Base-by-base conservation (phyloP, 2,888 invertebrate genomes). In the Pseudeuparius sepicola region DNA sequence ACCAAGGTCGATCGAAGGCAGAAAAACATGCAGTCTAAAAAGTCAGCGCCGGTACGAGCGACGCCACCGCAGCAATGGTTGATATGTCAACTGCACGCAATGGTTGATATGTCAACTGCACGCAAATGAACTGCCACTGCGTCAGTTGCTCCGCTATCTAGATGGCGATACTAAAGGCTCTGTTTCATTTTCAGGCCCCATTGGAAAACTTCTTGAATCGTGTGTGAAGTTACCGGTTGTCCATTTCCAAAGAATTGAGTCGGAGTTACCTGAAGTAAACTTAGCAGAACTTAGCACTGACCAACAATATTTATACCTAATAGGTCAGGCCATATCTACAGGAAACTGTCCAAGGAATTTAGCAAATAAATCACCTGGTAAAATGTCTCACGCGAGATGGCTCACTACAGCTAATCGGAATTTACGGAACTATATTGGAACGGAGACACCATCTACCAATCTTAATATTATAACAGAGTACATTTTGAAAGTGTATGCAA, bases 71-170 rank as follows among this genome's bases (percentile, higher is more conserved):
- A n/a, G n/a, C n/a, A n/a, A n/a, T n/a, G n/a, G n/a, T n/a, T n/a
- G n/a, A n/a, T n/a, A n/a, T n/a, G n/a, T n/a, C n/a, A n/a, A n/a
- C n/a, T n/a, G n/a, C n/a, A n/a, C 5, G 14, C 27, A 27, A 14
- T 12, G 12, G 12, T 27, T 4, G 9, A 27, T 11, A 14, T 7
- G 6, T 11, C 4, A 14, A 14, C 14, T 27, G 27, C 27, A 27
- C 13, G 27, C 27, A 27, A 27, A 27, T 11, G 27, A 27, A 27
- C 11, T 27, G 14, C 27, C 27, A 14, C 14, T 27, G 27, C 27
- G 27, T 11, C 12, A 27, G 13, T 12, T 7, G 14, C n/a, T n/a
- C n/a, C n/a, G n/a, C n/a, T n/a, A n/a, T n/a, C n/a, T n/a, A n/a
- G n/a, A n/a, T n/a, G n/a, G n/a, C n/a, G n/a, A n/a, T n/a, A n/a